phyloP scores from a whole-genome alignment of 2,797 vertebrate genomes.

The Schizopygopsis malacanthus region DNA sequence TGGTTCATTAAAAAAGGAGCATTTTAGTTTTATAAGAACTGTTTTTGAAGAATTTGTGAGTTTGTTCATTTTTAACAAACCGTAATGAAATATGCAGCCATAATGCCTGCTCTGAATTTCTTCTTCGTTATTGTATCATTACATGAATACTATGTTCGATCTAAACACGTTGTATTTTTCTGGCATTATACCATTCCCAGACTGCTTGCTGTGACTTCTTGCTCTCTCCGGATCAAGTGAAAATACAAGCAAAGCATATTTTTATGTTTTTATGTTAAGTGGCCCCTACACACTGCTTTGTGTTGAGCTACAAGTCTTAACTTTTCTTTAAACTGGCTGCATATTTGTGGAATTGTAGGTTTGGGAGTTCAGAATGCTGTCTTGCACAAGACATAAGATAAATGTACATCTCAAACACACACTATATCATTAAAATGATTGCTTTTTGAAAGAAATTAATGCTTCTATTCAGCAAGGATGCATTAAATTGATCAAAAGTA shows the following conservation, averaged over 20 bases:
- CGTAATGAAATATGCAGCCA: not conserved
- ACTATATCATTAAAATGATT: not conserved
- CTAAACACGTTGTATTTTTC: not conserved
- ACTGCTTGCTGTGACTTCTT: not conserved
- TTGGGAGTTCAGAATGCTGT: not conserved
- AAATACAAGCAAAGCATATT: not conserved
- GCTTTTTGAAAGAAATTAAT: not conserved
- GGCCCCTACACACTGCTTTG: not conserved
- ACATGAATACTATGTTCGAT: not conserved
- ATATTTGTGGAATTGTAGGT: not conserved
- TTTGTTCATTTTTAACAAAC: not conserved
- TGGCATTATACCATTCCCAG: not conserved
- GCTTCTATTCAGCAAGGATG: not conserved
- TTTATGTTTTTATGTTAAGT: not conserved
- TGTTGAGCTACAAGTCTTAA: slow-evolving; percentile 1
- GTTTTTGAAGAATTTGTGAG: not conserved
- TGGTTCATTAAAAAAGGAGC: not conserved
- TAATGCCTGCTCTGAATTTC: not conserved
- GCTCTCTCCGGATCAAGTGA: not conserved
- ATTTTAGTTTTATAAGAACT: not conserved
- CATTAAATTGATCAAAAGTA: not conserved
- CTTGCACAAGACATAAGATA: not conserved
- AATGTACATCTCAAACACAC: not conserved
- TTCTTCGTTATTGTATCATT: not conserved
- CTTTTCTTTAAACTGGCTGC: not conserved